These are phyloP conservation scores for Chitala chitala DNA, from an alignment of 2,113 vertebrate genomes.

Conservation along the genomic window DNA sequence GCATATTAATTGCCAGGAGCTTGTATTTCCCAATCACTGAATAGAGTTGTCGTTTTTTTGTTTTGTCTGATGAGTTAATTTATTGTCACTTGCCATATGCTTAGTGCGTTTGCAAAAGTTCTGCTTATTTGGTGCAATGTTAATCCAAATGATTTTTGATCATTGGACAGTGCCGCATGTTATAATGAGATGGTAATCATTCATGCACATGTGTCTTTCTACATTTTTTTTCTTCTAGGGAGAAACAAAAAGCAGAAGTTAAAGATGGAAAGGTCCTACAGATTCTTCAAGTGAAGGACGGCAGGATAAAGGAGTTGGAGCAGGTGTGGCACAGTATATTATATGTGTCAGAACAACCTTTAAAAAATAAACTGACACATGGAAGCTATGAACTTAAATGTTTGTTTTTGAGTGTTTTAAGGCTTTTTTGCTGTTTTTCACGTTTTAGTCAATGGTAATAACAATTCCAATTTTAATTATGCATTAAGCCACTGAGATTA, in stretches of 20 bases:
- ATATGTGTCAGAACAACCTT: too few relatives aligned
- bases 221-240: conserved; percentile 64
- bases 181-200: conserved; percentile 48
- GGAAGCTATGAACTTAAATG: too few relatives aligned
- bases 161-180: conserved; percentile 54
- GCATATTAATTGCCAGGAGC: neutral
- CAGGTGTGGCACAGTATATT: conserved; percentile 58
- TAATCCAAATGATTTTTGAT: conserved; percentile 57
- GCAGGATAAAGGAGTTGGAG: conserved; percentile 75
- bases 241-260: conserved; percentile 84
- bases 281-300: conserved; percentile 85
- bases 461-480: too few relatives aligned
- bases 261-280: conserved; percentile 87
- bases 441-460: too few relatives aligned
- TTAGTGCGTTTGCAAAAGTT: conserved; percentile 58
- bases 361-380: too few relatives aligned
- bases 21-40: conserved; percentile 44
- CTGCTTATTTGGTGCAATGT: conserved; percentile 57
- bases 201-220: neutral
- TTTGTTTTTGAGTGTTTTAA: too few relatives aligned
- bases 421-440: too few relatives aligned
- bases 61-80: conserved; percentile 55
- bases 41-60: conserved; percentile 50
- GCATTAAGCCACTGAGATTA: too few relatives aligned
- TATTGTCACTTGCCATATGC: conserved; percentile 64